Percentiles rank a stretch among this genome's conserved stretches.
Conservation (phyloP, 1,140 invertebrate species). For the Drosophila pseudoananassae region DNA sequence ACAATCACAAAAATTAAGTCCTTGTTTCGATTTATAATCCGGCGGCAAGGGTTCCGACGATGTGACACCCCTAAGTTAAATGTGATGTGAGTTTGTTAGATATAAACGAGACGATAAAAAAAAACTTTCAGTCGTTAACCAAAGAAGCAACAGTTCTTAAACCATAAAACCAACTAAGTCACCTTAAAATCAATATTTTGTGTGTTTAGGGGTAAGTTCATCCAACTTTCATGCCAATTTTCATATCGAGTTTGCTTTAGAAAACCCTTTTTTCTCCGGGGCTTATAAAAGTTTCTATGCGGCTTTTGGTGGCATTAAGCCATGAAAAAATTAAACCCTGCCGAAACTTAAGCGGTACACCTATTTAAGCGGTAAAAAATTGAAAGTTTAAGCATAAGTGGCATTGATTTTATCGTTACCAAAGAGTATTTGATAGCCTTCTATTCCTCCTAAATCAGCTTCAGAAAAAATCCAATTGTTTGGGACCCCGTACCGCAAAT, state of each 20-base stretch:
- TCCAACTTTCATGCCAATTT: background rate
- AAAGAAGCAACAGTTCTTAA: slow-evolving; percentile 40
- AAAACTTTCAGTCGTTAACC: slow-evolving; percentile 29
- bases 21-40: background rate
- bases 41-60: background rate
- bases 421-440: background rate
- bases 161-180: slow-evolving; percentile 33
- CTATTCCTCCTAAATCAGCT: background rate
- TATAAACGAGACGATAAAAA: slow-evolving; percentile 12
- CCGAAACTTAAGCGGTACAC: slow-evolving; percentile 52
- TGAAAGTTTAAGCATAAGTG: too few relatives aligned
- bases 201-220: slow-evolving; percentile 40
- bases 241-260: slow-evolving; percentile 8
- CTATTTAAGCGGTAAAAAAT: slow-evolving; percentile 46
- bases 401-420: background rate
- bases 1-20: background rate
- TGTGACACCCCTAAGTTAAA: slow-evolving; percentile 12
- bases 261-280: slow-evolving; percentile 27
- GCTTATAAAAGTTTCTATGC: slow-evolving; percentile 22
- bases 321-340: slow-evolving; percentile 24
- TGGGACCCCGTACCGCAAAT: slow-evolving; percentile 25
- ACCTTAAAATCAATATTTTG: slow-evolving; percentile 44
- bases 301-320: slow-evolving; percentile 26
- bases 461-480: slow-evolving; percentile 32
- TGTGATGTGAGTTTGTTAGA: slow-evolving; percentile 12